Base-by-base conservation (phyloP, 2,113 vertebrate species). In the Triplophysa rosa region DNA sequence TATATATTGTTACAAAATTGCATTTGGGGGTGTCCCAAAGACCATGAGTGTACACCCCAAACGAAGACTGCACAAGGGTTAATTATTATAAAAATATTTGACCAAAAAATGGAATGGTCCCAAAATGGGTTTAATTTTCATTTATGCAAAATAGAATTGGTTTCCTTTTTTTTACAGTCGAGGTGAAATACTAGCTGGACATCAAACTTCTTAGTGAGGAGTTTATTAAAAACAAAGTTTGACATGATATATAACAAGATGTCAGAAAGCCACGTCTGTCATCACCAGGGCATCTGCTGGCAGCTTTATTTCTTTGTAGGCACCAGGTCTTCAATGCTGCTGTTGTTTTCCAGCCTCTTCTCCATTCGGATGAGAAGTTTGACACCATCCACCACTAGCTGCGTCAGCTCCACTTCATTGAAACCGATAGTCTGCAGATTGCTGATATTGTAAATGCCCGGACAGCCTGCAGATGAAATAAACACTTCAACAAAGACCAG, bases 311-410 rank as follows among this genome's bases (percentile, higher is more conserved):
- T 93, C 79, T 91, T 90, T 8, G 89, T 26, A 9, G 91, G 92
- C 17, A 92, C 72, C 2, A 92, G 87, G 42, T 91, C 84, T 0
- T 91, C 85, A 24, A 93, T 88, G 58, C 84, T 79, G 0, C 61
- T 7, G 0, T 77, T 62, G 1, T 9, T 63, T 67, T 90, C 80
- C 83, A 93, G 87, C 67, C 81, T 85, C 83, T 83, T 92, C 83
- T 93, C 92, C 86, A 93, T 93, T 75, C 77, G 45, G 12, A 91
- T 75, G 6, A 92, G 88, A 68, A 92, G 87, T 64, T 91, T 91
- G 72, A 91, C 89, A 0, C 89, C 92, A 1, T 93, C 92, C 76
- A 92, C 89, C 79, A 91, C 85, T 63, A 91, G 68, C 90, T 92
- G 91, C 3, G 86, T 84, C 59, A 91, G 85, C 12, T 21, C 84